Evolutionary conservation across 2,113 vertebrate species (phyloP), one percentile per base, ranked within the genome.

Genomic region (Centropus unirufus): DNA sequence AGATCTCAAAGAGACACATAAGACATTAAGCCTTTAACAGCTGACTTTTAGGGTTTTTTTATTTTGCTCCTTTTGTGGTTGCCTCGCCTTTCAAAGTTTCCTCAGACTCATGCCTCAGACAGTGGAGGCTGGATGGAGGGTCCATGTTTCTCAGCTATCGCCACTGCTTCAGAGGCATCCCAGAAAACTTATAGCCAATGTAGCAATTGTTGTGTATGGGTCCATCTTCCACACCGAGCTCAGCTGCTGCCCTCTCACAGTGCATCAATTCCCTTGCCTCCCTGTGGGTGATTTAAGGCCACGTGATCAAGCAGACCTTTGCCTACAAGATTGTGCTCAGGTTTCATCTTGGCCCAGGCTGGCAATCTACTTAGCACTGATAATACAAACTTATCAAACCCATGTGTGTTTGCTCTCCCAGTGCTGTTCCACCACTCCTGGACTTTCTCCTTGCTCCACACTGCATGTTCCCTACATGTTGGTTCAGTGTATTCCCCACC

Each of bases 391-490:
- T n/a, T 34, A 82, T 51, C 44, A 57, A 73, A 29, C 5, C 24
- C 36, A 34, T 2, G 26, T 49, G 17, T 12, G 24, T 5, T 27
- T 17, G 8, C 24, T 76, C 22, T 54, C 12, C 11, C 4, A 8
- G 26, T 18, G 20, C 39, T 70, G 42, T 58, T 23, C 46, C 47
- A 58, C 19, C 22, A 34, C 18, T 42, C 67, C 46, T 14, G 62
- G 70, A 34, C 44, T 84, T 87, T 61, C 47, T 49, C 17, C 12
- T 42, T 73, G 70, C 40, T 39, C 36, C 0, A 0, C 12, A 3
- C 36, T 73, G 54, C 23, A 51, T 3, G 15, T 12, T 83, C 44
- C 32, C 59, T 44, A 16, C 11, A 32, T 0, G 0, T 11, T 40
- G 11, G n/a, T 57, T 76, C 74, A 18, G 23, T 24, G 4, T 36